phyloP scores from a whole-genome alignment of 2,113 vertebrate genomes.

The Pipra filicauda region DNA sequence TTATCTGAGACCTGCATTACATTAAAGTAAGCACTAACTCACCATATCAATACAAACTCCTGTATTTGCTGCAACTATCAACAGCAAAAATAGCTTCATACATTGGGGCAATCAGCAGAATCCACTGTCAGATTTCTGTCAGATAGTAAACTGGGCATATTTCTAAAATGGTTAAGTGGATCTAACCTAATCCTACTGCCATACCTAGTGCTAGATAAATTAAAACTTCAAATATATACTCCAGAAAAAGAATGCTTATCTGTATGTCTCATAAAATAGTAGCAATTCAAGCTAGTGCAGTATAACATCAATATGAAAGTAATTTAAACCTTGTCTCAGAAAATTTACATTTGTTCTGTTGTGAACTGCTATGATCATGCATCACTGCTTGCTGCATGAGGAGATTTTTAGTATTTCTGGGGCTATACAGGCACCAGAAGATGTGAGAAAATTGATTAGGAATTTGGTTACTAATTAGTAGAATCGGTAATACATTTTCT shows the following conservation, averaged over 20 bases:
- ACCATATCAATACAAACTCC: not conserved
- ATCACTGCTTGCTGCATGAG: not conserved
- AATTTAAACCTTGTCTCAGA: not conserved
- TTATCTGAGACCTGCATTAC: constrained; percentile 16
- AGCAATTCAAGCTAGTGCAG: not conserved
- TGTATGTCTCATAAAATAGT: not conserved
- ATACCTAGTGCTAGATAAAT: not conserved
- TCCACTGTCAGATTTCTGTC: not conserved
- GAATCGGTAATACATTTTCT: not conserved
- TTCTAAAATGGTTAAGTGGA: not conserved
- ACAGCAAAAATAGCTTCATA: not conserved
- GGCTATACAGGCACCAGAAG: not conserved
- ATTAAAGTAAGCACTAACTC: not conserved
- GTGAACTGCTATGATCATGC: not conserved
- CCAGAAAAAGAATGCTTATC: not conserved
- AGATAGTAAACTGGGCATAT: not conserved
- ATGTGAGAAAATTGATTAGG: not conserved
- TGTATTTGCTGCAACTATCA: not conserved
- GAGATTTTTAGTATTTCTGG: not conserved
- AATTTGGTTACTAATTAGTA: not conserved
- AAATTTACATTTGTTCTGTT: not conserved
- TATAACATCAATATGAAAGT: not conserved
- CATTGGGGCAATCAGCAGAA: not conserved
- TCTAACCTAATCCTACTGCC: not conserved
- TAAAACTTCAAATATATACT: not conserved